Conservation (phyloP, 2,113 vertebrate species). For the Corynorhinus townsendii region DNA sequence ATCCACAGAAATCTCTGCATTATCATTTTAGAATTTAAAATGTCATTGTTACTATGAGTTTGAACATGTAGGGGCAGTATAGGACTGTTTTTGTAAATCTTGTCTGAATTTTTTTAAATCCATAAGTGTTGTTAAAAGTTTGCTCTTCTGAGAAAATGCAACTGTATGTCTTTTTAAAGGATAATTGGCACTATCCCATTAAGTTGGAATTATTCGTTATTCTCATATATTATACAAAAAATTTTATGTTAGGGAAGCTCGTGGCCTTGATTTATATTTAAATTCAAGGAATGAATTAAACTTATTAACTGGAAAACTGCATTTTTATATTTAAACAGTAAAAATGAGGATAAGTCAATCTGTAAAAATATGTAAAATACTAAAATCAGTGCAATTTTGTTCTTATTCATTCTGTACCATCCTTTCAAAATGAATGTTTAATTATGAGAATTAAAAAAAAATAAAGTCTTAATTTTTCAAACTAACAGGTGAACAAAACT, state of each 20-base stretch:
- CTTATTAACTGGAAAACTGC: constrained; percentile 34
- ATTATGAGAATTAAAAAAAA: not conserved
- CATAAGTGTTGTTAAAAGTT: not conserved
- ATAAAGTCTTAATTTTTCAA: constrained; percentile 26
- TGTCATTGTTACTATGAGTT: constrained; percentile 72
- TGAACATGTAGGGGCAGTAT: constrained; percentile 81
- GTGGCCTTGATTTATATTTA: constrained; percentile 28
- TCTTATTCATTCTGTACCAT: not conserved
- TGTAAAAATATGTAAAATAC: constrained; percentile 22
- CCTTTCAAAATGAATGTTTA: constrained; percentile 35
- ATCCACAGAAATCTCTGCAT: constrained; percentile 14
- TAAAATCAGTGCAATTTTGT: not conserved
- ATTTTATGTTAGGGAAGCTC: not conserved
- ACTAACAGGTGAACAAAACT: constrained; percentile 8
- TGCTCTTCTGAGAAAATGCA: not conserved
- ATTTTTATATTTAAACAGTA: constrained; percentile 24
- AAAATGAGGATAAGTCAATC: constrained; percentile 15
- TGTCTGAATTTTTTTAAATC: constrained; percentile 18
- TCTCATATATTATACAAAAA: not conserved
- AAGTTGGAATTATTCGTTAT: not conserved
- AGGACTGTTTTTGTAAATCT: constrained; percentile 64
- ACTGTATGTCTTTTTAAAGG: not conserved
- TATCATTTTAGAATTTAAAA: constrained; percentile 41
- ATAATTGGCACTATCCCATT: not conserved
- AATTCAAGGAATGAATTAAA: constrained; percentile 45